Evolutionary conservation across 1,140 invertebrate species (phyloP).

Genomic region (Dysdera silvatica): DNA sequence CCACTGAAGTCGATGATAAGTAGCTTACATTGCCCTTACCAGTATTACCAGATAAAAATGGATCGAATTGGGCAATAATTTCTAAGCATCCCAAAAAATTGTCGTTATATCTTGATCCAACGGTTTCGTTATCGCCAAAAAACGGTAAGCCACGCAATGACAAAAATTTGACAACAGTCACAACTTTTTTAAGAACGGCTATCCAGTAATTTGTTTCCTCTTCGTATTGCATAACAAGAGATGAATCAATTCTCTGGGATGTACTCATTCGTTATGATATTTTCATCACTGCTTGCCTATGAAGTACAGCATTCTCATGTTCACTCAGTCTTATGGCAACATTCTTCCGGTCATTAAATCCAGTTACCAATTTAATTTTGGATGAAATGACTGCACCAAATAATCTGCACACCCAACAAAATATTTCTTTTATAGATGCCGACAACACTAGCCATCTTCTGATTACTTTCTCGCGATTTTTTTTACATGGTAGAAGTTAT

Average conservation of each 20-base stretch:
- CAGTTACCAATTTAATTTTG: too few species aligned
- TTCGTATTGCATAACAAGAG: not conserved
- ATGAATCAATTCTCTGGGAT: not conserved
- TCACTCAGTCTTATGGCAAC: too few species aligned
- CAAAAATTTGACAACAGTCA: conserved; percentile 31
- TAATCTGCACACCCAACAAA: too few species aligned
- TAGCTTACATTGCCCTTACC: conserved; percentile 18
- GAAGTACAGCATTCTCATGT: too few species aligned
- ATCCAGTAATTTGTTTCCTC: conserved; percentile 18
- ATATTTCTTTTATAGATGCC: too few species aligned
- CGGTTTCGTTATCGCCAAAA: conserved; percentile 30
- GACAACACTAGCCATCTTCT: too few species aligned
- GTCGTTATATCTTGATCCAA: conserved; percentile 31
- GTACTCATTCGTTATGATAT: not conserved
- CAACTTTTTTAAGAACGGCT: conserved; percentile 20
- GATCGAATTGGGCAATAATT: too few species aligned
- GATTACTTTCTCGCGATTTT: too few species aligned
- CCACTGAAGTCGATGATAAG: not conserved
- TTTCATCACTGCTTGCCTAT: too few species aligned
- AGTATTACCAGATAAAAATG: conserved; percentile 15
- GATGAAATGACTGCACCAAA: too few species aligned
- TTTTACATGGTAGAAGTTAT: too few species aligned
- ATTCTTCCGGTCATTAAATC: too few species aligned
- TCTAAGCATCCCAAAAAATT: conserved; percentile 32
- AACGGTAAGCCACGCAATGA: conserved; percentile 31